Evolutionary conservation across 1,140 invertebrate genomes (phyloP).

Genomic region (Polyergus mexicanus): DNA sequence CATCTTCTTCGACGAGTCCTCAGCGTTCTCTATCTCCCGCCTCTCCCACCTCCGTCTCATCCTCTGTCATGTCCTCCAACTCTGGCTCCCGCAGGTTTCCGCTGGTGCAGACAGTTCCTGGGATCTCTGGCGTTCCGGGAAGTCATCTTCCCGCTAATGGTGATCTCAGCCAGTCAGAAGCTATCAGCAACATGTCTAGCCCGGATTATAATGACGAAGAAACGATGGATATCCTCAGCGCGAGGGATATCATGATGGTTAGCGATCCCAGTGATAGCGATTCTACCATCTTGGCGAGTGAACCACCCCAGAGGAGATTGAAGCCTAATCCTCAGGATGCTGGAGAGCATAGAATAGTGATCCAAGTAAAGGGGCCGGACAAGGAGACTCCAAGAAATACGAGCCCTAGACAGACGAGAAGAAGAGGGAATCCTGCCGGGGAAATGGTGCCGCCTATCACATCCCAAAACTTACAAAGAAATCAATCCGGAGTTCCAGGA

Average conservation of each 20-base stretch:
- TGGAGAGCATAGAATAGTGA: constrained; percentile 92
- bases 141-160: constrained; percentile 85
- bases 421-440: constrained; percentile 72
- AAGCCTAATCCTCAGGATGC: constrained; percentile 84
- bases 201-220: constrained; percentile 94
- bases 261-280: constrained; percentile 95
- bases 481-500: constrained; percentile 42
- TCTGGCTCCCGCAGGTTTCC: constrained; percentile 87
- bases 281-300: constrained; percentile 92
- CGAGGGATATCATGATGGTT: constrained; percentile 93
- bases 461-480: constrained; percentile 72
- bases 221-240: constrained; percentile 89
- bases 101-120: constrained; percentile 57
- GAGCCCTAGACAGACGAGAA: constrained; percentile 79
- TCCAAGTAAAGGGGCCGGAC: constrained; percentile 93
- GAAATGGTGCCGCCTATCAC: constrained; percentile 64
- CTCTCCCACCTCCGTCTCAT: constrained; percentile 94
- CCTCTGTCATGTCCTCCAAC: constrained; percentile 93
- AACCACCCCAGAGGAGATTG: constrained; percentile 90
- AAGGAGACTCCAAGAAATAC: constrained; percentile 85
- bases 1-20: constrained; percentile 89
- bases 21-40: constrained; percentile 91
- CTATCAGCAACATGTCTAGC: constrained; percentile 94
- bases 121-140: constrained; percentile 71
- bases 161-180: constrained; percentile 92